Evolutionary conservation across 2,888 invertebrate genomes (phyloP), one percentile per base, ranked within the genome.

Genomic region (Pemphredon lugubris): DNA sequence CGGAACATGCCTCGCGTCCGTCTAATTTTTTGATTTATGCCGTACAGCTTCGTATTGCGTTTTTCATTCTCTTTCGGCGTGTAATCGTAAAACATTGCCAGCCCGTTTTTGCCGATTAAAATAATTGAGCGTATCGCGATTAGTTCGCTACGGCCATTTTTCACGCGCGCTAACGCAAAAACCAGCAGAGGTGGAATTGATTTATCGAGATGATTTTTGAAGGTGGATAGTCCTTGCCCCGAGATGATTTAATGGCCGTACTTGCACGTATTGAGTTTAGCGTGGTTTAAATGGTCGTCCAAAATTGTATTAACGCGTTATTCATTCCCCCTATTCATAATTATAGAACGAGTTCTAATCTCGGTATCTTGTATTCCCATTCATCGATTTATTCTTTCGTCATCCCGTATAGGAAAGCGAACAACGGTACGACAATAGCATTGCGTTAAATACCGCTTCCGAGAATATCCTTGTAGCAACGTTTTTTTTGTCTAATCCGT

Each of bases 1-100:
- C 64, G 55, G 63, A 73, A 66, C 72, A 67, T 69, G 26, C 26
- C 7, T 3, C 26, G 26, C 7, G 26, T 26, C 26, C 26, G 26
- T 26, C 26, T 26, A 26, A 26, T 26, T 26, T 26, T 26, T 26
- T 26, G 26, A 26, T 26, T 26, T 26, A 26, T 7, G 26, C 3
- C 26, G 4, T 7, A 26, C 26, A 26, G 26, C 26, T 26, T 26
- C 26, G 26, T 26, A 26, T 26, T 26, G 11, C 34, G 51, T 58
- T 34, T 67, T 59, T 32, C 16, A 39, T 11, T 39, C 23, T 42
- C 40, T 57, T 45, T 61, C 40, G 55, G 53, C 26, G 26, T 26
- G 26, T 26, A 26, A 26, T 26, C 26, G 26, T 26, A 26, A 7
- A 26, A 26, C 34, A 34, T 4, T n/a, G 9, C 34, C 11, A 34